These are phyloP conservation scores for Xiphias gladius DNA, from an alignment of 2,113 vertebrate genomes.

Conservation along the genomic window DNA sequence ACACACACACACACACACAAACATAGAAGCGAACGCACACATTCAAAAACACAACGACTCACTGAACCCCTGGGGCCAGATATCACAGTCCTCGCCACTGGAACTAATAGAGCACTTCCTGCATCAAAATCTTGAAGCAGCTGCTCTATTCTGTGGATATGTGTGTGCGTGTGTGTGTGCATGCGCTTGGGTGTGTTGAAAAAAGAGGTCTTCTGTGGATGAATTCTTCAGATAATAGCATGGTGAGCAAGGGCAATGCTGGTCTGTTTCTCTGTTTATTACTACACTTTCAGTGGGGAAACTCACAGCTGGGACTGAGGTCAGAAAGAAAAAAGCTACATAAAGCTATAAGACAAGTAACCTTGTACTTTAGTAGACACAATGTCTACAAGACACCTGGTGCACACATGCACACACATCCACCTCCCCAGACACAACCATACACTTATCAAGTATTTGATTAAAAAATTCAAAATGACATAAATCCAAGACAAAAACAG, in stretches of 20 bases:
- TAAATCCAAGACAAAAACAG: background rate
- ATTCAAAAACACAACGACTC: conserved; percentile 58
- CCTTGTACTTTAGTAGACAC: conserved; percentile 70
- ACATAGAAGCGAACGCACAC: conserved; percentile 13
- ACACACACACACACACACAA: conserved; percentile 15
- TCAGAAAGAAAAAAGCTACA: conserved; percentile 26
- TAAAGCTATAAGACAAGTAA: conserved; percentile 45
- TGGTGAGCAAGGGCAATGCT: conserved; percentile 53
- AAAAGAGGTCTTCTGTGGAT: conserved; percentile 52
- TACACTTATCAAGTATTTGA: conserved; percentile 11
- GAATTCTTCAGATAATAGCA: conserved; percentile 67
- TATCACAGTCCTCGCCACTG: conserved; percentile 77
- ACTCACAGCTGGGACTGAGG: conserved; percentile 58
- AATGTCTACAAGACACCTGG: conserved; percentile 71
- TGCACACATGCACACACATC: conserved; percentile 37
- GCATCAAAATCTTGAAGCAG: conserved; percentile 75
- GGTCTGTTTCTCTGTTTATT: conserved; percentile 60
- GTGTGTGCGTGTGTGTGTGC: conserved; percentile 32
- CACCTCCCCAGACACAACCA: conserved; percentile 34
- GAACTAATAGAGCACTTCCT: conserved; percentile 85
- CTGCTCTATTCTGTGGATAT: conserved; percentile 66
- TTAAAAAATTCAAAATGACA: conserved; percentile 47
- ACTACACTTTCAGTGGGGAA: conserved; percentile 47
- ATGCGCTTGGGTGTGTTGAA: conserved; percentile 41
- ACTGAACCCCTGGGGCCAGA: conserved; percentile 73